Evolutionary conservation across 2,888 invertebrate genomes (phyloP).

Genomic region (Hipparchia sbordonii): DNA sequence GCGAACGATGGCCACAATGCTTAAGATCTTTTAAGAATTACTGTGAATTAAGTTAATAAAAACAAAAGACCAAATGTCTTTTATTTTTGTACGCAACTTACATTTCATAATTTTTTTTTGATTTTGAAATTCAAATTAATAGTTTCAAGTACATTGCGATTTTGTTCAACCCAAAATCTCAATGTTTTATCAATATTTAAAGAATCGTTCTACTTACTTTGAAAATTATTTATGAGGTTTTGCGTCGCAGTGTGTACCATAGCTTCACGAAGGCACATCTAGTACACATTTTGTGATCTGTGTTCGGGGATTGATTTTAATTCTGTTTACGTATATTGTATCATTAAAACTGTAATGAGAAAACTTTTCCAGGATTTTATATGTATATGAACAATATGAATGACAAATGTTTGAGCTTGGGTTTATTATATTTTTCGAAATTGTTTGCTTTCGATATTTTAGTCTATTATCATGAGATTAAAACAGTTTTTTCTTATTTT

Average conservation of each 20-base stretch:
- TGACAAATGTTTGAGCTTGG: background rate
- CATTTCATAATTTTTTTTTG: too few species aligned
- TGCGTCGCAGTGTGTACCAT: slow-evolving; percentile 12
- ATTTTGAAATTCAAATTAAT: too few species aligned
- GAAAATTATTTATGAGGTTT: background rate
- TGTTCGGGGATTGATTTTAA: slow-evolving; percentile 16
- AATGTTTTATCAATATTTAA: too few species aligned
- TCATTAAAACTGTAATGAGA: too few species aligned
- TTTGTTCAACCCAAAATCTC: too few species aligned
- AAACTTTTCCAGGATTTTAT: slow-evolving; percentile 24
- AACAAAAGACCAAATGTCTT: too few species aligned
- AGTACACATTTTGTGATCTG: slow-evolving; percentile 30
- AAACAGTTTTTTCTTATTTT: background rate
- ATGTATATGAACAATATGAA: background rate
- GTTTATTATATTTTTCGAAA: background rate
- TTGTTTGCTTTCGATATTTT: background rate
- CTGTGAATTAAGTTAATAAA: too few species aligned
- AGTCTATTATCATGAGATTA: background rate
- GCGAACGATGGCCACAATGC: background rate
- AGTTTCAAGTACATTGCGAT: too few species aligned
- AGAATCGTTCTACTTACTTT: background rate
- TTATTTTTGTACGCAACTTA: too few species aligned
- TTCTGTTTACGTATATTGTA: slow-evolving; percentile 2
- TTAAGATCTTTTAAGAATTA: too few species aligned
- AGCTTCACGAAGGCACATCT: slow-evolving; percentile 25